Evolutionary conservation across 2,113 vertebrate genomes (phyloP).

Genomic region (Zeus faber): DNA sequence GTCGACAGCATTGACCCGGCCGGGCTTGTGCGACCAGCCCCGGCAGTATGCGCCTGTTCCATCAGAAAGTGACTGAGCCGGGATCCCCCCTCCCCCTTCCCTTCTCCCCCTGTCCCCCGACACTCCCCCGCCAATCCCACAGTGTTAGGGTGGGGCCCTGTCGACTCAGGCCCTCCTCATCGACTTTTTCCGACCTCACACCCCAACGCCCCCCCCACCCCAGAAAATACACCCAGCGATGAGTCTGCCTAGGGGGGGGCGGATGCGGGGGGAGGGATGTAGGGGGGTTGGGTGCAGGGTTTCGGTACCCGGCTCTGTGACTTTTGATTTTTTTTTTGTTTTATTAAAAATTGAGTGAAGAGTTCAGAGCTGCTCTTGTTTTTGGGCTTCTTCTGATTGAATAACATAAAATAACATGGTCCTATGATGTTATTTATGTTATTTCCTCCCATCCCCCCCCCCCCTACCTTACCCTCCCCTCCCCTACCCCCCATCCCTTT

Average conservation of each 20-base stretch:
- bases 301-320: conserved; percentile 83
- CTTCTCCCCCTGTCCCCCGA: not conserved
- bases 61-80: conserved; percentile 92
- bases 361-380: conserved; percentile 90
- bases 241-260: no score
- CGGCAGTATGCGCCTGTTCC: conserved; percentile 96
- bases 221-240: conserved; percentile 48
- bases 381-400: conserved; percentile 92
- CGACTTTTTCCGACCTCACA: not conserved
- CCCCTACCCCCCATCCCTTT: conserved; percentile 16
- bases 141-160: no score
- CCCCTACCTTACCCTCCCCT: conserved; percentile 18
- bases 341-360: no score
- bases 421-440: conserved; percentile 99
- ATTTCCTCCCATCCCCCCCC: conserved; percentile 80
- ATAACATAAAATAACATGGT: conserved; percentile 99
- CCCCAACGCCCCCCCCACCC: not conserved
- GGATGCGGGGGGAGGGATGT: conserved; percentile 88
- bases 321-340: no score
- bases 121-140: no score
- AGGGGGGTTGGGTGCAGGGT: conserved; percentile 75
- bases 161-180: not conserved
- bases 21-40: conserved; percentile 75
- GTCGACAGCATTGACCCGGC: conserved; percentile 88
- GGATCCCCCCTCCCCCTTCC: conserved; percentile 77